Evolutionary conservation across 2,113 vertebrate species (phyloP), one percentile per base, ranked within the genome.

Genomic region (Sciurus niger): DNA sequence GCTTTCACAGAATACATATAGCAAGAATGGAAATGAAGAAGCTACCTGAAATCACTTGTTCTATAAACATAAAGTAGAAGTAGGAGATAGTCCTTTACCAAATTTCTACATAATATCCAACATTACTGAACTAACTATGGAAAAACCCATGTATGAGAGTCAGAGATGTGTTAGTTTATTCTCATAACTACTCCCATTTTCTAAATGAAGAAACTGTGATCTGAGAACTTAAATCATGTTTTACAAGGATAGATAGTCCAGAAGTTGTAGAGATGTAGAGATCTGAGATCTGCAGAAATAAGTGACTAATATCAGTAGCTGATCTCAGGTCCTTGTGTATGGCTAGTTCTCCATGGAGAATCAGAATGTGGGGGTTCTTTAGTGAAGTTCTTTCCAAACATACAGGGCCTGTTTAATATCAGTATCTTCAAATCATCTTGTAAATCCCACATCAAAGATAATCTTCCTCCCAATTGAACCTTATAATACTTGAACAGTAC

Each of bases 151-250:
- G 84, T 34, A 32, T 30, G 40, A 77, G 68, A 37, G 40, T 78
- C 65, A 28, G 74, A 89, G 14, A 78, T 82, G 8, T 17, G 8
- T 72, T 76, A 90, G 40, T 55, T 84, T 91, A 90, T 73, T 32
- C 30, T 88, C n/a, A 77, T 82, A 94, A 89, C 37, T 85, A 72
- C 13, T 37, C 37, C 93, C 85, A 1, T 70, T 93, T 96, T 96
- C 48, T 43, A 93, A 86, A 92, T 65, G 76, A 89, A 22, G 63
- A 86, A 68, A 83, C 22, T 32, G 24, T 32, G 85, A 92, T 74
- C 12, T 95, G 55, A 43, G 25, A 74, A 63, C 5, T 37, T 92
- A 85, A 95, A 78, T 89, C 30, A 74, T 30, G 0, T 89, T 89
- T 51, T 77, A 30, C 14, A 60, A 77, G 34, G 55, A 60, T 63